Percentiles rank a stretch among this genome's conserved stretches.
These are phyloP conservation scores for Gerris lacustris DNA, from an alignment of 2,888 invertebrate species.

Conservation along the genomic window DNA sequence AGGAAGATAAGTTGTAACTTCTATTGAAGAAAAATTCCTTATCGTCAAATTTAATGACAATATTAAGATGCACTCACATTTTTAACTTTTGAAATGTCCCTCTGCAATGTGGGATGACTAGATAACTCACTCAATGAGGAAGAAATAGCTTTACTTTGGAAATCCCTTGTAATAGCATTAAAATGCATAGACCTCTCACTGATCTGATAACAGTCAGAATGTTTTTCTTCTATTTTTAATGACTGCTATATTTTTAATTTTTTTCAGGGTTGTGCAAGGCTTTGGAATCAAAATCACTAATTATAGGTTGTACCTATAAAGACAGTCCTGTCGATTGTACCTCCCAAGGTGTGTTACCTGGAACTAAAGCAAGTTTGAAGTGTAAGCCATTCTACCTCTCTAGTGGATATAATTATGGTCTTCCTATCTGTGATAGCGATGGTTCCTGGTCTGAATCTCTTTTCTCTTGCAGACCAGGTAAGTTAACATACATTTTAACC, in stretches of 20 bases:
- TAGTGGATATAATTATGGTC: constrained; percentile 15
- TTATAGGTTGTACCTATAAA: constrained; percentile 22
- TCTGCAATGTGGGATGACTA: too few relatives aligned
- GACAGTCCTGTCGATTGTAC: constrained; percentile 23
- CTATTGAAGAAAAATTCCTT: too few relatives aligned
- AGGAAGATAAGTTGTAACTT: too few relatives aligned
- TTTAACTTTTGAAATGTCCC: too few relatives aligned
- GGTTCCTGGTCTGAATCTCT: constrained; percentile 26
- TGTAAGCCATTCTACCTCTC: constrained; percentile 24
- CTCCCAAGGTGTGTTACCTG: constrained; percentile 21
- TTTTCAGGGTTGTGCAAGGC: constrained; percentile 27
- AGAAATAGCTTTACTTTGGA: too few relatives aligned
- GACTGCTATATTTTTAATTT: neutral
- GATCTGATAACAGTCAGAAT: too few relatives aligned
- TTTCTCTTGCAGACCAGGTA: constrained; percentile 29
- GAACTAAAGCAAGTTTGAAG: constrained; percentile 21
- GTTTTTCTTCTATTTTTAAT: too few relatives aligned
- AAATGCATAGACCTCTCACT: too few relatives aligned
- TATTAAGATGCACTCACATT: too few relatives aligned
- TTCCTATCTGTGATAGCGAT: constrained; percentile 21
- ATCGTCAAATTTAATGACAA: too few relatives aligned
- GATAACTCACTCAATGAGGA: too few relatives aligned
- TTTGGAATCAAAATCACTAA: constrained; percentile 25
- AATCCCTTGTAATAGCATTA: too few relatives aligned
- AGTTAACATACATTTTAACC: neutral